Conservation (phyloP, 2,797 vertebrate genomes). For the Sebastes kiyomatsui region DNA sequence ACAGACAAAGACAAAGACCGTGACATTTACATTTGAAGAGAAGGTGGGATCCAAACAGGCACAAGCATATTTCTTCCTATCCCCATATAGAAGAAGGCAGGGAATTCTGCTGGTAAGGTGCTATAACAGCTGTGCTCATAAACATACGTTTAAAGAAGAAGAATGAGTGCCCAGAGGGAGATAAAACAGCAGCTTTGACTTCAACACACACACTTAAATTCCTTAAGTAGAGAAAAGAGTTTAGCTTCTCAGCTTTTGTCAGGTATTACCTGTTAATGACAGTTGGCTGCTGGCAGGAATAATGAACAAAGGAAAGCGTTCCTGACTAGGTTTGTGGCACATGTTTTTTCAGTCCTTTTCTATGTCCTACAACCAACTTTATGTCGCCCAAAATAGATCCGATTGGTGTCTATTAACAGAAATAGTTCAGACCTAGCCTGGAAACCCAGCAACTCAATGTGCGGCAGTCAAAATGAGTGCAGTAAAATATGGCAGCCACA, state of each 20-base stretch:
- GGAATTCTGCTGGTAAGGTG: slow-evolving; percentile 27
- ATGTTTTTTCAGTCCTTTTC: slow-evolving; percentile 17
- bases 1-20: neutral
- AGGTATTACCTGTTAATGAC: neutral
- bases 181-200: neutral
- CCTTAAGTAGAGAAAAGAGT: neutral
- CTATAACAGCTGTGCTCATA: neutral
- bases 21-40: neutral
- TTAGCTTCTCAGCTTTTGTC: neutral
- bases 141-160: neutral
- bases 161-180: neutral
- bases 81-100: slow-evolving; percentile 24
- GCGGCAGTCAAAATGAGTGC: slow-evolving; percentile 32
- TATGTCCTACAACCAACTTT: slow-evolving; percentile 36
- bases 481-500: slow-evolving; percentile 13
- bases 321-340: slow-evolving; percentile 42
- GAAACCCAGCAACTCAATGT: slow-evolving; percentile 52
- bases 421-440: slow-evolving; percentile 64
- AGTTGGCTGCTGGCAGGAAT: neutral
- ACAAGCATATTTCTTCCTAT: slow-evolving; percentile 14
- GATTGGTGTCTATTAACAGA: slow-evolving; percentile 46
- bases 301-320: neutral
- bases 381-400: slow-evolving; percentile 55
- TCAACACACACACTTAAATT: neutral
- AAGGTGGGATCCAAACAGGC: neutral